Conservation (phyloP, 2,888 invertebrate species). For the Drosophila nigritarsus region DNA sequence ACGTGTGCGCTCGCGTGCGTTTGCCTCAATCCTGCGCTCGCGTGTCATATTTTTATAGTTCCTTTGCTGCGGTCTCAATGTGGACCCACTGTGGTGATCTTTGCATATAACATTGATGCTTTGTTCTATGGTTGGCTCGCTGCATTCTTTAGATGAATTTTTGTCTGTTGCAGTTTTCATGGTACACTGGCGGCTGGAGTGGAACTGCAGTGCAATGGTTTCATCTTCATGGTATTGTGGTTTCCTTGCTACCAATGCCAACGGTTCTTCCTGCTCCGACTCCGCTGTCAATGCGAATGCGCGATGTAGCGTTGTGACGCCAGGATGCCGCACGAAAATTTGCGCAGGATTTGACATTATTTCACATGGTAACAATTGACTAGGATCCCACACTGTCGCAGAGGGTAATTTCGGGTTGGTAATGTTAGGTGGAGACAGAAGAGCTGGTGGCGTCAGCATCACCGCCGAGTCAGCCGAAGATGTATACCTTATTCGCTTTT, state of each 20-base stretch:
- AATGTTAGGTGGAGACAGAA: constrained; percentile 85
- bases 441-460: constrained; percentile 83
- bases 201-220: constrained; percentile 15
- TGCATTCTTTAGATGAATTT: constrained; percentile 1
- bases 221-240: constrained; percentile 34
- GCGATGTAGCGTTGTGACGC: constrained; percentile 84
- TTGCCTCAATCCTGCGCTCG: constrained; percentile 96
- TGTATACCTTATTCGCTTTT: constrained; percentile 89
- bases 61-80: constrained; percentile 88
- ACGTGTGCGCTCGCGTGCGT: constrained; percentile 95
- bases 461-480: constrained; percentile 79
- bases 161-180: constrained; percentile 28
- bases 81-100: constrained; percentile 34
- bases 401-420: constrained; percentile 17
- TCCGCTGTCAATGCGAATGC: constrained; percentile 53
- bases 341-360: constrained; percentile 86
- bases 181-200: constrained; percentile 7
- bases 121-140: constrained; percentile 8
- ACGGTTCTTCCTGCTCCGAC: constrained; percentile 87
- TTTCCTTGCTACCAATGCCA: constrained; percentile 87
- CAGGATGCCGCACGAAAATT: constrained; percentile 84
- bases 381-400: constrained; percentile 88
- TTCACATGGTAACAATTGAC: constrained; percentile 83
- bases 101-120: constrained; percentile 25
- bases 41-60: constrained; percentile 98